phyloP scores from a whole-genome alignment of 92 coral and sea anemone species.

The Hydrozoanthus gracilis region DNA sequence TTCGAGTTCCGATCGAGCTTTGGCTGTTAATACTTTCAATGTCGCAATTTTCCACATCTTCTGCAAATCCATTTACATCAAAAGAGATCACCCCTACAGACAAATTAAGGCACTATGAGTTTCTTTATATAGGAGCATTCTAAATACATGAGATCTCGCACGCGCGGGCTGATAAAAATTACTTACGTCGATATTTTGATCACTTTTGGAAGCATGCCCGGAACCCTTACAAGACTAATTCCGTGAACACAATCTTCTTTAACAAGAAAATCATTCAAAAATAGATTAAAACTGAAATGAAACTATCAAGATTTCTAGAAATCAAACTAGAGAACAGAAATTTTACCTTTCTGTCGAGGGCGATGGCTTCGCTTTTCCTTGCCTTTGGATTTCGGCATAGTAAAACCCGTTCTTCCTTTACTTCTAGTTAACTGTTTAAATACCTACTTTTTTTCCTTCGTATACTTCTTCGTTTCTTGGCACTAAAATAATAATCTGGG shows the following conservation, averaged over 20 bases:
- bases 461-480: constrained; percentile 88
- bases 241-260: neutral
- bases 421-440: constrained; percentile 65
- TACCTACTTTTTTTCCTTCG: constrained; percentile 87
- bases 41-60: constrained; percentile 77
- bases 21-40: constrained; percentile 81
- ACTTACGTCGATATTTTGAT: neutral
- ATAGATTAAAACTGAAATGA: neutral
- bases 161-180: constrained; percentile 1
- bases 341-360: constrained; percentile 74
- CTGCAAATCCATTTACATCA: constrained; percentile 31
- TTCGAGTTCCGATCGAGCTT: constrained; percentile 67
- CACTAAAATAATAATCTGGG: constrained; percentile 68
- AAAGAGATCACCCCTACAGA: constrained; percentile 23
- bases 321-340: constrained; percentile 27
- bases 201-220: neutral
- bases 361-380: constrained; percentile 73
- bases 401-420: constrained; percentile 34
- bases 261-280: neutral
- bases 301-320: neutral
- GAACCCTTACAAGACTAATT: neutral
- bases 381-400: constrained; percentile 86
- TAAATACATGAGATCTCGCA: neutral
- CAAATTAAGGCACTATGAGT: neutral
- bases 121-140: neutral